A percentile compares a stretch with the other conserved stretches of the same genome.
Conservation (phyloP, 2,797 vertebrate genomes). For the Telmatherina bonti region DNA sequence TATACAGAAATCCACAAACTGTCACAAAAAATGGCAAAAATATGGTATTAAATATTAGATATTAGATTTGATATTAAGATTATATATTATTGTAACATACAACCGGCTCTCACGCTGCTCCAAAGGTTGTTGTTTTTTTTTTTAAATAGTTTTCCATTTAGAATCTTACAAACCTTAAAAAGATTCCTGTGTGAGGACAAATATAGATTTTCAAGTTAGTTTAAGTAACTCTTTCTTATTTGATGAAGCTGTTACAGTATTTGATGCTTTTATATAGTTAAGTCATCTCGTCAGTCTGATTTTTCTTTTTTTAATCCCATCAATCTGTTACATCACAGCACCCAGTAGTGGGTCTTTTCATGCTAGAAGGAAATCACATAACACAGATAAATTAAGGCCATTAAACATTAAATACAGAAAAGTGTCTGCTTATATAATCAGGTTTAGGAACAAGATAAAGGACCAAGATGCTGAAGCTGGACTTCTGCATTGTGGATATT, state of each 20-base stretch:
- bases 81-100: no score
- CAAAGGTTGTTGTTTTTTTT: no score
- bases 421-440: neutral
- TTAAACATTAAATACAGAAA: neutral
- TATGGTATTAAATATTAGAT: neutral
- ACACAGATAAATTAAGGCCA: neutral
- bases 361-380: no score
- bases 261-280: neutral
- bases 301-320: no score
- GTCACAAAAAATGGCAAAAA: neutral
- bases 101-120: no score
- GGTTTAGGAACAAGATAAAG: no score
- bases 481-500: no score
- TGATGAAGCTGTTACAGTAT: neutral
- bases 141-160: neutral
- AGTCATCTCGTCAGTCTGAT: no score
- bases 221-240: neutral
- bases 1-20: neutral
- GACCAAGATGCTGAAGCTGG: no score
- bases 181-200: neutral
- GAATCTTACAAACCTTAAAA: neutral
- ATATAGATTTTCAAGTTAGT: neutral
- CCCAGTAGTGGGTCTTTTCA: neutral
- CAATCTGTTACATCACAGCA: neutral
- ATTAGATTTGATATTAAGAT: no score